Evolutionary conservation across 1,140 invertebrate genomes (phyloP).

Genomic region (Monochamus saltuarius): DNA sequence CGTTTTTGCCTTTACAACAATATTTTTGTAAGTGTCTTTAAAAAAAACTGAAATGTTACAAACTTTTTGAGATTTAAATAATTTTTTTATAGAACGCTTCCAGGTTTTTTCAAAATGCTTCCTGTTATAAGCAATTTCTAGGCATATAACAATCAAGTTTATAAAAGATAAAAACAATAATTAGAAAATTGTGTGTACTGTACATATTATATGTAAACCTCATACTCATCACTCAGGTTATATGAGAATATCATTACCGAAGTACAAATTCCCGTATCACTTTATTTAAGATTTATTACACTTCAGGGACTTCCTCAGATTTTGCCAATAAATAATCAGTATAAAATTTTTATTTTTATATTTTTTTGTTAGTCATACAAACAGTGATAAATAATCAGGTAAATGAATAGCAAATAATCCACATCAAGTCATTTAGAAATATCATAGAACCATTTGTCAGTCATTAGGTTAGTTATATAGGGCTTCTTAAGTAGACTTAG

Average conservation of each 20-base stretch:
- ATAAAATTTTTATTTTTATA: slow-evolving; percentile 15
- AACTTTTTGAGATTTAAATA: slow-evolving; percentile 29
- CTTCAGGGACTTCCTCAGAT: slow-evolving; percentile 33
- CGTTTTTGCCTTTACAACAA: slow-evolving; percentile 48
- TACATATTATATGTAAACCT: slow-evolving; percentile 27
- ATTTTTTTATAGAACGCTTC: slow-evolving; percentile 43
- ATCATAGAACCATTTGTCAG: slow-evolving; percentile 30
- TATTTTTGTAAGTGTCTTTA: slow-evolving; percentile 49
- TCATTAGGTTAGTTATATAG: slow-evolving; percentile 36
- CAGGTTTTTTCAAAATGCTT: slow-evolving; percentile 44
- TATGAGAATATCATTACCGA: slow-evolving; percentile 33
- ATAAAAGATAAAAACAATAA: slow-evolving; percentile 18
- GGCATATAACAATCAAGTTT: slow-evolving; percentile 40
- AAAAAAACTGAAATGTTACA: slow-evolving; percentile 35
- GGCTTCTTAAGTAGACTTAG: slow-evolving; percentile 28
- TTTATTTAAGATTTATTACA: slow-evolving; percentile 25
- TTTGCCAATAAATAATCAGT: slow-evolving; percentile 32
- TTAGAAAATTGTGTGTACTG: slow-evolving; percentile 22
- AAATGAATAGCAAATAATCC: slow-evolving; percentile 29
- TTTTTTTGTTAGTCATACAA: slow-evolving; percentile 20
- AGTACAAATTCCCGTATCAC: slow-evolving; percentile 44
- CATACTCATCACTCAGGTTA: slow-evolving; percentile 38
- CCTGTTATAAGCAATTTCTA: slow-evolving; percentile 45
- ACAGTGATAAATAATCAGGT: slow-evolving; percentile 44
- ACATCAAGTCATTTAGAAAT: slow-evolving; percentile 28